phyloP scores from a whole-genome alignment of 2,888 invertebrate species.

The Lithophane socia region DNA sequence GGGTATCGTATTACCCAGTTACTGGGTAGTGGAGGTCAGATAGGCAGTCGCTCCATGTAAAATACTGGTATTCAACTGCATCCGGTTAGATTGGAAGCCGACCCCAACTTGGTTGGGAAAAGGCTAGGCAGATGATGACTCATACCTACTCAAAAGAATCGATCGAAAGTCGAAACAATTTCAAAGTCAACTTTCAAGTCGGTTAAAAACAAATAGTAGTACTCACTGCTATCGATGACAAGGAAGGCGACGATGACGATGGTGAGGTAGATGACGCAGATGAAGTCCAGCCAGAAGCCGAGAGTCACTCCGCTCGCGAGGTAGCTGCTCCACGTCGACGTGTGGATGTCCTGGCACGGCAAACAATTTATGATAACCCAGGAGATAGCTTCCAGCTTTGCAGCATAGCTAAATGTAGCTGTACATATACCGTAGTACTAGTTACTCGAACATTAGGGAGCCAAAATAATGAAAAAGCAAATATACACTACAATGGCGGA shows the following conservation, averaged over 20 bases:
- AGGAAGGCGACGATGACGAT: slow-evolving; percentile 93
- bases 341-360: slow-evolving; percentile 91
- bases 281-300: slow-evolving; percentile 94
- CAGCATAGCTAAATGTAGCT: not conserved
- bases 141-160: not conserved
- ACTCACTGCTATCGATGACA: slow-evolving; percentile 89
- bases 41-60: no score
- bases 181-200: not conserved
- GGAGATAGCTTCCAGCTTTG: not conserved
- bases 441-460: not conserved
- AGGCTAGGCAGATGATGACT: no score
- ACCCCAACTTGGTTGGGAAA: no score
- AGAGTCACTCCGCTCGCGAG: slow-evolving; percentile 93
- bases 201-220: not conserved
- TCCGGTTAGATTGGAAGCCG: no score
- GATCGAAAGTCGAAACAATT: not conserved
- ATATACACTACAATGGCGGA: not conserved
- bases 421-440: no score
- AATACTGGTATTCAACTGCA: no score
- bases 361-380: not conserved
- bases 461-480: not conserved
- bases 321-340: slow-evolving; percentile 93
- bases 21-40: no score
- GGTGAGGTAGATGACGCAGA: slow-evolving; percentile 93
- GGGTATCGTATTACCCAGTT: no score